Percentiles rank a stretch among this genome's conserved stretches.
These are phyloP conservation scores for Luehdorfia chinensis DNA, from an alignment of 1,140 invertebrate genomes.

Conservation along the genomic window DNA sequence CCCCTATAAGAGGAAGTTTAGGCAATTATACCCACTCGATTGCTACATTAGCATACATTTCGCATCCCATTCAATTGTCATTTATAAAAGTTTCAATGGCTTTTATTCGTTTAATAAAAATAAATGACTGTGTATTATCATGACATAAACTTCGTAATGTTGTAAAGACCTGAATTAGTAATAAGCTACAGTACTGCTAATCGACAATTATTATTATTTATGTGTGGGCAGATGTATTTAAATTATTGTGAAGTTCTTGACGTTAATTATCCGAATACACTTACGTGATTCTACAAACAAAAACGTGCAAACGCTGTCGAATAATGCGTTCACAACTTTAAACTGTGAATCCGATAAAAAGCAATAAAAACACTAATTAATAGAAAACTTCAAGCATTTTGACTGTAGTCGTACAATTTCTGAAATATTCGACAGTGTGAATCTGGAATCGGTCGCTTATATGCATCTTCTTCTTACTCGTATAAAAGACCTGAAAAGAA, in stretches of 20 bases:
- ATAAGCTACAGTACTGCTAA: conserved; percentile 1
- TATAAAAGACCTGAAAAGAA: conserved; percentile 19
- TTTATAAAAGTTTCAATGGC: conserved; percentile 57
- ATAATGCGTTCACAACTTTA: conserved; percentile 31
- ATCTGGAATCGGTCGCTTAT: conserved; percentile 2
- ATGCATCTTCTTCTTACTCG: conserved; percentile 25
- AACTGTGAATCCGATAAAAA: conserved; percentile 35
- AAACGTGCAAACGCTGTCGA: conserved; percentile 16
- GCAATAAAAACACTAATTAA: conserved; percentile 60
- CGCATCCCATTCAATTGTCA: conserved; percentile 51
- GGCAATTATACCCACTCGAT: conserved; percentile 51
- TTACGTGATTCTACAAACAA: conserved; percentile 9
- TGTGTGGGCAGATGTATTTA: conserved; percentile 9
- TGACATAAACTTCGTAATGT: conserved; percentile 7
- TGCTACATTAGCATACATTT: conserved; percentile 68
- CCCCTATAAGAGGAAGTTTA: conserved; percentile 58
- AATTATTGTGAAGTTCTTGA: conserved; percentile 10
- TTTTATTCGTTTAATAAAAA: conserved; percentile 68
- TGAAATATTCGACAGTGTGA: conserved; percentile 40
- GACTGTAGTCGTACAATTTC: conserved; percentile 45
- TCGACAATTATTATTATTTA: not conserved
- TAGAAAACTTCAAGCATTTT: conserved; percentile 54
- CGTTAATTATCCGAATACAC: conserved; percentile 11
- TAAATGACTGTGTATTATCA: conserved; percentile 38
- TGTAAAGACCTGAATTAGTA: conserved; percentile 13